Base-by-base conservation (phyloP, 2,888 invertebrate genomes). In the Lomographa bimaculata region DNA sequence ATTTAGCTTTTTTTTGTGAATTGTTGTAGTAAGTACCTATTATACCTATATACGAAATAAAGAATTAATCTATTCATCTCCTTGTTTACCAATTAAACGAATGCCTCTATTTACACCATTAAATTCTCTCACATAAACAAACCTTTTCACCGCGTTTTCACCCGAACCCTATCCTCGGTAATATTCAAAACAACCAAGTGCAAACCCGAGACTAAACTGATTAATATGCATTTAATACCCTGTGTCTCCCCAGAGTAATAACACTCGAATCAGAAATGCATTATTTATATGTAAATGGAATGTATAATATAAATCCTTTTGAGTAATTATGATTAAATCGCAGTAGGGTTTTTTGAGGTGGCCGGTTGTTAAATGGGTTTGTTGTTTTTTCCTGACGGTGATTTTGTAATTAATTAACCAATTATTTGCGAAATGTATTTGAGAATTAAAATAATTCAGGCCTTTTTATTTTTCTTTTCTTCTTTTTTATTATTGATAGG, bases 241-340 rank as follows among this genome's bases (percentile, higher is more conserved):
- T 58, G 54, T 57, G 52, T 49, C 54, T 65, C 79, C 71, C 73
- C 14, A 41, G 70, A 71, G 74, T 71, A 71, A 79, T 75, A 71
- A 70, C 59, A 60, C 57, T 61, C 64, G 57, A 72, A 79, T 80
- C 71, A 71, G 58, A 64, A 60, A 76, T 71, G 68, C 67, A 72
- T 80, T 79, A 80, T 79, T 75, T 74, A 71, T 73, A 74, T 78
- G 78, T 64, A 68, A 79, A 80, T 78, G 60, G 64, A 72, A 71
- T 64, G 64, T n/a, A n/a, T n/a, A n/a, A 57, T 59, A 63, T 64
- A 63, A 57, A 64, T 60, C 57, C 63, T 60, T 10, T 23, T 40
- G 30, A 51, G 45, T 48, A 42, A 50, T 46, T 35, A 20, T 37
- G 39, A 41, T 54, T 45, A 20, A 45, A 36, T 30, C 37, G 21